Evolutionary conservation across 2,888 invertebrate genomes (phyloP), one percentile per base, ranked within the genome.

Genomic region (Halocaridina rubra): DNA sequence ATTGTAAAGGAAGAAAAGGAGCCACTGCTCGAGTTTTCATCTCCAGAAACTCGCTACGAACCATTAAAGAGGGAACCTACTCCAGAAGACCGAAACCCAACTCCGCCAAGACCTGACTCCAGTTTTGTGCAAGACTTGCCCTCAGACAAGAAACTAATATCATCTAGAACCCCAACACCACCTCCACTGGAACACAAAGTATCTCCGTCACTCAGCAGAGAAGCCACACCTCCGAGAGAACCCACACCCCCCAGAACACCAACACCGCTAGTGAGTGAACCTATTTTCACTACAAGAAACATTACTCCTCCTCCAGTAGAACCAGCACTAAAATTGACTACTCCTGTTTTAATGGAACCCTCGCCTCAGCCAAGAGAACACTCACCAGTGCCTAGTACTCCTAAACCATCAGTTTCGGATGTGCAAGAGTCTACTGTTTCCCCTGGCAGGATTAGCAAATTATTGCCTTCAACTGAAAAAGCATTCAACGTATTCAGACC

Each of bases 301-400:
- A 59, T 64, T 57, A 64, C 75, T 0, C 81, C 75, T 3, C 64
- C 64, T 2, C 30, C 46, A 3, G 53, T 64, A 22, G 53, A 76
- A 29, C 72, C 78, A 16, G n/a, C n/a, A n/a, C n/a, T n/a, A n/a
- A n/a, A n/a, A n/a, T n/a, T n/a, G n/a, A n/a, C n/a, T n/a, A 78
- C 59, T n/a, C 84, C 78, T 24, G 33, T 27, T 0, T 57, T 69
- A 19, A 24, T 76, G 7, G 71, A 82, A 59, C 81, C 84, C n/a
- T 61, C 84, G 2, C 84, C 84, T 29, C 79, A 78, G 46, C 81
- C 81, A 16, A 75, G 77, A 3, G 22, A n/a, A n/a, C n/a, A n/a
- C n/a, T n/a, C n/a, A n/a, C n/a, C n/a, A n/a, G n/a, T n/a, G n/a
- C n/a, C n/a, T n/a, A n/a, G n/a, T n/a, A n/a, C n/a, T n/a, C n/a